These are phyloP conservation scores for Aleiodes testaceus DNA, from an alignment of 2,888 invertebrate species.

Conservation along the genomic window DNA sequence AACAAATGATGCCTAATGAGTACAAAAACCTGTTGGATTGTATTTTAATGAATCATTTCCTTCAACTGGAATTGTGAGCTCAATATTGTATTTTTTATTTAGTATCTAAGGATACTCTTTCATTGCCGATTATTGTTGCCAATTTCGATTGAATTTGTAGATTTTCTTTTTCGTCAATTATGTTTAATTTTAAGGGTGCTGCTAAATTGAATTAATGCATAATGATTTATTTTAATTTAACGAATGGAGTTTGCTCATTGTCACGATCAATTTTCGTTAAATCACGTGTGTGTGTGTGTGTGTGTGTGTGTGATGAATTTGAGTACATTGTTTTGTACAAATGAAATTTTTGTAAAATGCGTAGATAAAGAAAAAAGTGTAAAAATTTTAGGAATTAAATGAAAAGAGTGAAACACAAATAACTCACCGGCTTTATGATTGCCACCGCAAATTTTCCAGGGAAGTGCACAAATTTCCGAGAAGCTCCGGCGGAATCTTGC, in stretches of 20 bases:
- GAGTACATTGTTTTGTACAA: constrained; percentile 64
- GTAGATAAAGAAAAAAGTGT: constrained; percentile 42
- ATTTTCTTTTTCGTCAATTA: too few species aligned
- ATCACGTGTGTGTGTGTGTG: background rate
- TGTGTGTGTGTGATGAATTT: constrained; percentile 42
- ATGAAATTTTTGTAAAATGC: constrained; percentile 62
- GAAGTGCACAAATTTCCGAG: background rate
- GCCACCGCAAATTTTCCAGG: too few species aligned
- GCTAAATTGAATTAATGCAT: background rate
- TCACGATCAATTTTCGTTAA: background rate
- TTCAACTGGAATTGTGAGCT: constrained; percentile 4
- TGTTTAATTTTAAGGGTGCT: too few species aligned
- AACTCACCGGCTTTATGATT: too few species aligned
- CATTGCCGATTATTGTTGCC: too few species aligned
- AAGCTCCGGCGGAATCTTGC: background rate
- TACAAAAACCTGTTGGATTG: constrained; percentile 2
- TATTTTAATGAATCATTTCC: too few species aligned
- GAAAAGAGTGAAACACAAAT: background rate
- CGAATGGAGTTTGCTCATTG: constrained; percentile 1
- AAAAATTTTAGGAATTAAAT: constrained; percentile 4
- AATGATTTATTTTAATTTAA: constrained; percentile 3
- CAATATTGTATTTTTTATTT: background rate
- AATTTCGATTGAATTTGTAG: too few species aligned
- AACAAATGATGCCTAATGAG: constrained; percentile 21
- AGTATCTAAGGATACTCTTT: background rate